phyloP scores from a whole-genome alignment of 2,113 vertebrate genomes.

The Halichoerus grypus region DNA sequence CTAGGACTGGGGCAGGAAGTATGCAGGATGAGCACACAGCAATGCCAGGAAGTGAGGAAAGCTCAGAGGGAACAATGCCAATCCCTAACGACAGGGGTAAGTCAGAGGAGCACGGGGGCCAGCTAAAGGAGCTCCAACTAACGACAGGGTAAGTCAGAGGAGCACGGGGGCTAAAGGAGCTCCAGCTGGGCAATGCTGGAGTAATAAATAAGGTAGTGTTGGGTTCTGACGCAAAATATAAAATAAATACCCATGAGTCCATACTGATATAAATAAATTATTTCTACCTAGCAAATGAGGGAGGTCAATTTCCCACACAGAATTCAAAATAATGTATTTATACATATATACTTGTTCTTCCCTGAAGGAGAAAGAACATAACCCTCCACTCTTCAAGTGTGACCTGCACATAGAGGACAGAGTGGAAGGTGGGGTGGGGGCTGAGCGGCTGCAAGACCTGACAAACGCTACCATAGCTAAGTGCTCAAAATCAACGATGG shows the following conservation, averaged over 20 bases:
- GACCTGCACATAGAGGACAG: background rate
- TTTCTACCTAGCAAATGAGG: background rate
- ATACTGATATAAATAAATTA: background rate
- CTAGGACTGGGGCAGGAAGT: background rate
- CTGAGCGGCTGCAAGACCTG: background rate
- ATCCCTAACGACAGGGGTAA: too few relatives aligned
- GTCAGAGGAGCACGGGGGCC: too few relatives aligned
- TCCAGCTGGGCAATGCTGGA: background rate
- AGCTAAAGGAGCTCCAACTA: too few relatives aligned
- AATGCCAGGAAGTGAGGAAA: background rate
- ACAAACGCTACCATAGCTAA: rapidly evolving
- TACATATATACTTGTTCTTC: background rate
- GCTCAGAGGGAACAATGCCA: too few relatives aligned
- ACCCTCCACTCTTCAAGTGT: background rate
- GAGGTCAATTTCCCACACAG: background rate
- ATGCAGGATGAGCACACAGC: background rate
- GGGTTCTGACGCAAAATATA: background rate
- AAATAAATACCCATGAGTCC: background rate
- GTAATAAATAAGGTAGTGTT: background rate
- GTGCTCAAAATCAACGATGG: too few relatives aligned
- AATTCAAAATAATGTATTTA: background rate
- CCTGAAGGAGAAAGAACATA: background rate
- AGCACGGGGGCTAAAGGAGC: background rate
- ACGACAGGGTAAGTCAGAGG: too few relatives aligned
- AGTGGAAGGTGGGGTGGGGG: rapidly evolving